Conservation (phyloP, 2,888 invertebrate genomes). For the Galeruca laticollis region DNA sequence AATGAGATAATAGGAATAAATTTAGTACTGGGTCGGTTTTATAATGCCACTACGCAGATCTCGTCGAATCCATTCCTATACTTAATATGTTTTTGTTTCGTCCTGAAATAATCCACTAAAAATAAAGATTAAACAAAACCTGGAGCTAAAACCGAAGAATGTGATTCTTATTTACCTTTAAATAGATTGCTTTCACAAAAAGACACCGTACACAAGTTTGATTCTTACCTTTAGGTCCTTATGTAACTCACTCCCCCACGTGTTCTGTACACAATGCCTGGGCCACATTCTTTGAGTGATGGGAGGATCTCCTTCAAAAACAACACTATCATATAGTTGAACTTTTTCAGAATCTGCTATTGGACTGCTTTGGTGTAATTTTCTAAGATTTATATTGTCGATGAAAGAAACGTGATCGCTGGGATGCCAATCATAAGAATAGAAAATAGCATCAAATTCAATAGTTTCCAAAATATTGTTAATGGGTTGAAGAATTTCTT, state of each 20-base stretch:
- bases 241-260: conserved; percentile 94
- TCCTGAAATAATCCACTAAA: too few relatives aligned
- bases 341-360: conserved; percentile 78
- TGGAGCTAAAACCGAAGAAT: too few relatives aligned
- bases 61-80: too few relatives aligned
- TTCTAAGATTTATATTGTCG: conserved; percentile 81
- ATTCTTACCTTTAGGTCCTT: conserved; percentile 80
- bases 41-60: too few relatives aligned
- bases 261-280: conserved; percentile 92
- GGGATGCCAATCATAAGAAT: conserved; percentile 97
- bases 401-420: conserved; percentile 94
- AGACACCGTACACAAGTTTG: too few relatives aligned
- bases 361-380: conserved; percentile 77
- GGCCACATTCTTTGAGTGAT: conserved; percentile 94
- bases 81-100: too few relatives aligned
- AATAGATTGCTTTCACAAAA: too few relatives aligned
- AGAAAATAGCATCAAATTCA: conserved; percentile 87
- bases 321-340: conserved; percentile 87
- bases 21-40: too few relatives aligned
- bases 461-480: conserved; percentile 84
- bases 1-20: too few relatives aligned
- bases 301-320: conserved; percentile 86
- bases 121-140: too few relatives aligned
- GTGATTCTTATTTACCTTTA: too few relatives aligned
- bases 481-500: conserved; percentile 90